Evolutionary conservation across 2,113 vertebrate genomes (phyloP).

Genomic region (Castor canadensis): DNA sequence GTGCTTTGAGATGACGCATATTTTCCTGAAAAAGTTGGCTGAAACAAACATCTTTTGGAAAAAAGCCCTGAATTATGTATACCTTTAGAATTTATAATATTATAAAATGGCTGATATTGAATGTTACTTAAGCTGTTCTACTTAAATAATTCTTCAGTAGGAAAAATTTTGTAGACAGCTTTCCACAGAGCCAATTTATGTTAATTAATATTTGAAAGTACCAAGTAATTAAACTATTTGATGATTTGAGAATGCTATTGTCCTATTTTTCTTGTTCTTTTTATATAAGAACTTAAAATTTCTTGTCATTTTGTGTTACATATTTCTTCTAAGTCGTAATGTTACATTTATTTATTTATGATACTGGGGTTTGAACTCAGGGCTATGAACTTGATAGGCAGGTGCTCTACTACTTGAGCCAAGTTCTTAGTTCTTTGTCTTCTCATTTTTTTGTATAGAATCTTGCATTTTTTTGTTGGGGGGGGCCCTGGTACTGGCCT

Average conservation of each 20-base stretch:
- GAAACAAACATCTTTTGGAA: background rate
- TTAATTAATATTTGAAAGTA: background rate
- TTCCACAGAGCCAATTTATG: background rate
- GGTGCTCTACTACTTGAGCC: too few species aligned
- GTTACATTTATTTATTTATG: too few species aligned
- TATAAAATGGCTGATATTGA: background rate
- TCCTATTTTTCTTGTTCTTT: background rate
- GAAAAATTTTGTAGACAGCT: background rate
- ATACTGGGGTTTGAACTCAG: too few species aligned
- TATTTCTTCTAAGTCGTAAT: background rate
- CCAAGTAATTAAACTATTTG: background rate
- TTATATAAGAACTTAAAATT: background rate
- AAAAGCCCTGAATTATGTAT: background rate
- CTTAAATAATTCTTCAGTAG: background rate
- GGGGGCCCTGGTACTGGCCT: too few species aligned
- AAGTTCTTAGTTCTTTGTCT: too few species aligned
- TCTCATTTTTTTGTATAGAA: too few species aligned
- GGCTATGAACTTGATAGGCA: too few species aligned
- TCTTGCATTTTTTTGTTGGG: too few species aligned
- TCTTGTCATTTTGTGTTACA: background rate
- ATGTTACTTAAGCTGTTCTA: background rate
- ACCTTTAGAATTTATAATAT: background rate
- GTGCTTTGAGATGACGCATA: conserved; percentile 29
- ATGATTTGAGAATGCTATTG: background rate
- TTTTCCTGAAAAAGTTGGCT: conserved; percentile 18